A percentile compares a stretch with the other conserved stretches of the same genome.
Evolutionary conservation across 1,140 invertebrate genomes (phyloP).

Genomic region (Rhyzopertha dominica): DNA sequence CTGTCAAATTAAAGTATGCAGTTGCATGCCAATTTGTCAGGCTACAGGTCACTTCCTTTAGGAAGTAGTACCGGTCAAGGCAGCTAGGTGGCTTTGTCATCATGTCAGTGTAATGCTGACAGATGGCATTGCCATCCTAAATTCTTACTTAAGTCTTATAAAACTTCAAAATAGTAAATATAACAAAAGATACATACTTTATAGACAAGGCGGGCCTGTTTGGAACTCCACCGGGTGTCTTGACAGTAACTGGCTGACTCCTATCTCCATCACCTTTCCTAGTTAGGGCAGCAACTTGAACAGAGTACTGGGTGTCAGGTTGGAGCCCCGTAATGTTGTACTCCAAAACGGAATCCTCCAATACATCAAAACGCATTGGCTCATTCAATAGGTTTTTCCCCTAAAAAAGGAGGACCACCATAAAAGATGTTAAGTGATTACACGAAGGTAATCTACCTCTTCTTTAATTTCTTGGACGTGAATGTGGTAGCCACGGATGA

Average conservation of each 20-base stretch:
- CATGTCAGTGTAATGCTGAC: too few relatives aligned
- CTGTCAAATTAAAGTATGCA: too few relatives aligned
- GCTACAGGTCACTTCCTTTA: too few relatives aligned
- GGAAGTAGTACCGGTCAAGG: too few relatives aligned
- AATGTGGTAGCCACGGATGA: constrained; percentile 94
- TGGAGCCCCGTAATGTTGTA: constrained; percentile 83
- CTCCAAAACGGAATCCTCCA: constrained; percentile 69
- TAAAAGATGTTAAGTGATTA: constrained; percentile 12
- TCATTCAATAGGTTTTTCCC: constrained; percentile 76
- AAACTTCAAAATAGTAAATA: not conserved
- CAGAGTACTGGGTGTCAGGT: constrained; percentile 88
- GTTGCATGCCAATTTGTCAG: too few relatives aligned
- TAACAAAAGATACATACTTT: constrained; percentile 69
- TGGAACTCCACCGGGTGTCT: constrained; percentile 90
- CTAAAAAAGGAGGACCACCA: constrained; percentile 43
- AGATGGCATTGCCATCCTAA: too few relatives aligned
- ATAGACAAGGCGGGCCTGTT: constrained; percentile 78
- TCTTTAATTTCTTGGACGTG: constrained; percentile 88
- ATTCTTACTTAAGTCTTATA: not conserved
- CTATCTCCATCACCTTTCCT: constrained; percentile 91
- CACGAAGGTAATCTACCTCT: constrained; percentile 61
- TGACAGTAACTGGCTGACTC: constrained; percentile 73
- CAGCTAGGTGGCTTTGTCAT: too few relatives aligned
- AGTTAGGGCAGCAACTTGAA: constrained; percentile 89
- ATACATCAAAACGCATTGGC: constrained; percentile 77